Evolutionary conservation across 2,113 vertebrate genomes (phyloP).

Genomic region (Leucopternis melanops): DNA sequence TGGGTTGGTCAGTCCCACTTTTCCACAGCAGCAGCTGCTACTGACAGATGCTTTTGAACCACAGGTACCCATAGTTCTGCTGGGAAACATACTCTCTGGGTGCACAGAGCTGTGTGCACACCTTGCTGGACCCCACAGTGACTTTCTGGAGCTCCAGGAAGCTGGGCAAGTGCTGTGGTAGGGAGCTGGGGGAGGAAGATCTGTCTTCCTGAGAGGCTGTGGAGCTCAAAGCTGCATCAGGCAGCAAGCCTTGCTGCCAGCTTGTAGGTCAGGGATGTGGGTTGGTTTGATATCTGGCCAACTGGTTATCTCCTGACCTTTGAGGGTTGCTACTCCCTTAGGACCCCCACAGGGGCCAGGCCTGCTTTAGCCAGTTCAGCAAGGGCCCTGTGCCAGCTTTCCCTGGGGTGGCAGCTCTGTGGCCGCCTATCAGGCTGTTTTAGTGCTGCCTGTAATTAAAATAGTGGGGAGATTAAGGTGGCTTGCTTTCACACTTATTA

Average conservation of each 20-base stretch:
- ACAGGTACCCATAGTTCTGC: not conserved
- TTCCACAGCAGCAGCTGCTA: not conserved
- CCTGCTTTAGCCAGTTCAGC: not conserved
- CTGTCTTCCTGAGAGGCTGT: not conserved
- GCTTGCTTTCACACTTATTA: not conserved
- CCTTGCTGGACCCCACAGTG: not conserved
- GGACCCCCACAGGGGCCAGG: not conserved
- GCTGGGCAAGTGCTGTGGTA: not conserved
- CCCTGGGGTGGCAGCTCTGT: not conserved
- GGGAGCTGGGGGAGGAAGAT: not conserved
- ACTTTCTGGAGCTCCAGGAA: not conserved
- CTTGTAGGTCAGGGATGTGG: not conserved
- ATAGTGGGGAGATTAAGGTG: not conserved
- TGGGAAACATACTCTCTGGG: not conserved
- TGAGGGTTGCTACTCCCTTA: not conserved
- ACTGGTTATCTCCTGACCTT: not conserved
- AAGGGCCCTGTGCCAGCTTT: not conserved
- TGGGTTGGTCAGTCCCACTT: not conserved
- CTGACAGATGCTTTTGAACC: not conserved
- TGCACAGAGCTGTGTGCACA: not conserved
- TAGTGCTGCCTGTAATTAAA: constrained; percentile 40
- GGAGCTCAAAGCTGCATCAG: not conserved
- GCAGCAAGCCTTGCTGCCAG: not conserved
- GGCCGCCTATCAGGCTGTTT: not conserved
- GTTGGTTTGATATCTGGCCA: not conserved